Base-by-base conservation (phyloP, 2,797 vertebrate species). In the Natrix natrix region DNA sequence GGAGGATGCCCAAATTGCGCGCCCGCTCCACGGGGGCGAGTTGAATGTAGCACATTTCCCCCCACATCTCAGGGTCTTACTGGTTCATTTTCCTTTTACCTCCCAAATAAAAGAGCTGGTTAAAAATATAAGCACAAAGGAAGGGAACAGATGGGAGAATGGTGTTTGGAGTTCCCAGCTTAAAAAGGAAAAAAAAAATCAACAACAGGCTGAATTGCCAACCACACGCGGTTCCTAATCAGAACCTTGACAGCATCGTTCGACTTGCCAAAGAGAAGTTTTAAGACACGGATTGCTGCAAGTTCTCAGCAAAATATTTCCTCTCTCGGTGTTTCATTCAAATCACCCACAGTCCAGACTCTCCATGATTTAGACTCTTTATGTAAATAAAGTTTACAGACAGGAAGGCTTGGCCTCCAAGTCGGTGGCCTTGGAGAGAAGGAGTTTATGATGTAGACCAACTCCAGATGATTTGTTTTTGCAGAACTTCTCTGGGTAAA, bases 301-400 rank as follows among this genome's bases (percentile, higher is more conserved):
- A 37, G 10, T 89, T 24, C 12, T 28, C 4, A 43, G 1, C 6
- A 10, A 89, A 74, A 59, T 28, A 11, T 24, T 56, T 56, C 63
- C 26, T 20, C 4, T 43, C 24, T 28, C 13, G 32, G 32, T 2
- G 87, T 12, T 78, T 60, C 89, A 55, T 11, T 52, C 48, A 20
- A 54, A 52, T 54, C 56, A 60, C 26, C 32, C 37, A 52, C 37
- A 10, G 8, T 7, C 37, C 11, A 89, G 37, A 8, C 32, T 63
- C 14, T 4, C 2, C 43, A 55, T 37, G 12, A 54, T 54, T 61
- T 32, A 43, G n/a, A 86, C 26, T 28, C 48, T 86, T 55, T 55
- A 86, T 28, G n/a, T 92, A 95, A 96, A 93, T 86, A 95, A 90
- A 94, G 90, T 78, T 14, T 55, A 93, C 94, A 92, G 91, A 94